Conservation (phyloP, 2,888 invertebrate genomes). For the Coelinius sp. region DNA sequence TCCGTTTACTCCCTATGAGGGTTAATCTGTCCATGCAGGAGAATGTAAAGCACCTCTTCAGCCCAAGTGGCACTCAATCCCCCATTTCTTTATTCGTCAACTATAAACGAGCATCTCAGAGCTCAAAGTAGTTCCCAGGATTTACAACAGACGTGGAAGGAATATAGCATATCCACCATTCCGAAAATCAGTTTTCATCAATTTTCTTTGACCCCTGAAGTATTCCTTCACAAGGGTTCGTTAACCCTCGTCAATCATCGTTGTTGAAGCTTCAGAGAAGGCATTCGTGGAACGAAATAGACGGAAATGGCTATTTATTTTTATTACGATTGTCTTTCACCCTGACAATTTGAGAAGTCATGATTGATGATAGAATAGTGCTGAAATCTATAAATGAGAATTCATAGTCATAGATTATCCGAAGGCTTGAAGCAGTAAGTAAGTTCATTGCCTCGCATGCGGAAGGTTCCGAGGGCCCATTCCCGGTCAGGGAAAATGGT, state of each 20-base stretch:
- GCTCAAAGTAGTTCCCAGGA: too few species aligned
- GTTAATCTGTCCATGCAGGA: not conserved
- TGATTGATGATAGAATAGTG: not conserved
- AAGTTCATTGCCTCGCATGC: too few species aligned
- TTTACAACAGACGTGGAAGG: too few species aligned
- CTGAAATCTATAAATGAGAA: not conserved
- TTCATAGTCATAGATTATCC: not conserved
- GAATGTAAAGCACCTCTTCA: conserved; percentile 13
- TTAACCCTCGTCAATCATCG: not conserved
- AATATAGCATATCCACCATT: not conserved
- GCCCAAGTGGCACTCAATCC: conserved; percentile 1
- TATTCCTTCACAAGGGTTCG: not conserved
- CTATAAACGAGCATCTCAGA: conserved; percentile 11
- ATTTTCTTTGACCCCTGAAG: not conserved
- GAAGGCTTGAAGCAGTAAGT: not conserved
- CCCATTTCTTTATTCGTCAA: conserved; percentile 1
- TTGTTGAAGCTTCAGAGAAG: not conserved
- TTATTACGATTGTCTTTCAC: conserved; percentile 30
- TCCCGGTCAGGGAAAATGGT: too few species aligned
- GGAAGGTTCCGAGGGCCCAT: too few species aligned
- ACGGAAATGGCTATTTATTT: conserved; percentile 34
- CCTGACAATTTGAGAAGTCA: not conserved
- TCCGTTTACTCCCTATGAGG: not conserved
- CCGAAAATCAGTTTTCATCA: not conserved
- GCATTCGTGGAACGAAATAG: not conserved